Evolutionary conservation across 2,888 invertebrate genomes (phyloP), one percentile per base, ranked within the genome.

Genomic region (Caenorhabditis sulstoni): DNA sequence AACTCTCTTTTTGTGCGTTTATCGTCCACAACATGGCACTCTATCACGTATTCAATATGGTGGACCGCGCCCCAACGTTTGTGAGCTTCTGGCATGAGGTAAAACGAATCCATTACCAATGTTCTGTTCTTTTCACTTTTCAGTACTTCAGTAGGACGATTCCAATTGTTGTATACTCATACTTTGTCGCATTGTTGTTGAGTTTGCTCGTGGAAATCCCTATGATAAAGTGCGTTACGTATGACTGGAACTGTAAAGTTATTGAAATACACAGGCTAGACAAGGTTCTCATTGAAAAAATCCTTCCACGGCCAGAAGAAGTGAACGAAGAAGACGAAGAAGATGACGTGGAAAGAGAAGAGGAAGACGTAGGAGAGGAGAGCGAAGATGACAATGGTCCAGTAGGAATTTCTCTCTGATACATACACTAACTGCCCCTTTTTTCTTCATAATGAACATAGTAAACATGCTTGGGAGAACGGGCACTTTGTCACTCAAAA

Each of bases 1-100:
- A 96, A 62, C 93, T 97, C 79, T 95, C 96, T 3, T 97, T 96
- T 92, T 95, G 96, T 91, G 95, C 96, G 39, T 97, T 96, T 92
- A 93, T 97, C 23, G 65, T 81, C 11, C 86, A 86, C 57, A 57
- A 59, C 23, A 64, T 81, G 58, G 50, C 53, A 5, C 14, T 81
- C 1, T 75, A 77, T 37, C 52, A 66, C 35, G n/a, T 74, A 35
- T 64, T 74, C 41, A 68, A 74, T 58, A 68, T 81, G 57, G 67
- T 71, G 44, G 76, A 76, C n/a, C 44, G 49, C 3, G 75, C 71
- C 2, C 71, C 71, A 3, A 37, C 22, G 45, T 64, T 49, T 37
- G 47, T 61, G 14, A 64, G 71, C 9, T 71, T 71, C 18, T 64
- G 64, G 71, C 64, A 57, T 12, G 45, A 70, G 37, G 68, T 68